phyloP scores from a whole-genome alignment of 1,140 invertebrate species.

The Ips nitidus region DNA sequence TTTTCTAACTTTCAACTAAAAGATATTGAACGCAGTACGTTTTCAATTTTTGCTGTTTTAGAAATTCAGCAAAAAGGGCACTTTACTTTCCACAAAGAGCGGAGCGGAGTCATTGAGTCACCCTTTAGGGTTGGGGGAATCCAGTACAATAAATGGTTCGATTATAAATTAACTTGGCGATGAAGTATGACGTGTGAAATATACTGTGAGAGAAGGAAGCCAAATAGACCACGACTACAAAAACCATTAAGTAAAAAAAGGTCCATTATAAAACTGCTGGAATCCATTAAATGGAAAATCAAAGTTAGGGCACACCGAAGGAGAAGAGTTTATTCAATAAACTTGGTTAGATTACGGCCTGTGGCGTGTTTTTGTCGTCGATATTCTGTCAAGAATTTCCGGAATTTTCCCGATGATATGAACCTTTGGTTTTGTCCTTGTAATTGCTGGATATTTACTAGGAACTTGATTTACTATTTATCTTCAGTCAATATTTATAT shows the following conservation, averaged over 20 bases:
- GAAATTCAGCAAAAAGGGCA: too few relatives aligned
- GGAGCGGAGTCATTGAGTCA: background rate
- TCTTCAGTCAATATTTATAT: too few relatives aligned
- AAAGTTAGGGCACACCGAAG: slow-evolving; percentile 19
- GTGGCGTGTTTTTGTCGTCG: slow-evolving; percentile 11
- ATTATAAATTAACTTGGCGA: slow-evolving; percentile 17
- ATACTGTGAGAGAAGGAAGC: slow-evolving; percentile 13
- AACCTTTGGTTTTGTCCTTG: too few relatives aligned
- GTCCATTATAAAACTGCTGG: slow-evolving; percentile 28
- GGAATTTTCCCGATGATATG: too few relatives aligned
- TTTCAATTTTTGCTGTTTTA: too few relatives aligned
- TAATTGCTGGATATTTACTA: too few relatives aligned
- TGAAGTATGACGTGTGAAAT: slow-evolving; percentile 21
- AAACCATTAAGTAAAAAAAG: slow-evolving; percentile 27
- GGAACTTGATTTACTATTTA: too few relatives aligned
- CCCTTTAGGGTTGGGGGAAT: background rate
- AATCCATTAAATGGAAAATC: slow-evolving; percentile 28
- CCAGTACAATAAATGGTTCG: slow-evolving; percentile 4
- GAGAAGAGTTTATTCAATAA: slow-evolving; percentile 26
- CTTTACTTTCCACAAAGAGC: too few relatives aligned
- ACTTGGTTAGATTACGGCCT: slow-evolving; percentile 12
- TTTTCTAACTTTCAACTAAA: slow-evolving; percentile 14
- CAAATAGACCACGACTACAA: slow-evolving; percentile 14
- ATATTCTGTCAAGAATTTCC: slow-evolving; percentile 14
- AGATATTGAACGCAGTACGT: background rate